A percentile compares a stretch with the other conserved stretches of the same genome.
phyloP scores from a whole-genome alignment of 1,140 invertebrate species.

The Papilio machaon region DNA sequence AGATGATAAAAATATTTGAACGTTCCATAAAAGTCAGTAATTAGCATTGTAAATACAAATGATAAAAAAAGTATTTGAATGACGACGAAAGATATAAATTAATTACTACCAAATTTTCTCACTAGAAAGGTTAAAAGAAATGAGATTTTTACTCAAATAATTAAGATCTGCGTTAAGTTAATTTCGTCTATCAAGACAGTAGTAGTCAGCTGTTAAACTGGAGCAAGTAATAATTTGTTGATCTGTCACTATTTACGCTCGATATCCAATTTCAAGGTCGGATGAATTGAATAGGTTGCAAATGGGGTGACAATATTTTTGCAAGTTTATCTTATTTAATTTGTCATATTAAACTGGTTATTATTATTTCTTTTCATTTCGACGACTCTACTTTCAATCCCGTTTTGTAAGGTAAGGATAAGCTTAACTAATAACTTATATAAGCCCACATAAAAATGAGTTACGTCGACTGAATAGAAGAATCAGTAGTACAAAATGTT shows the following conservation, averaged over 20 bases:
- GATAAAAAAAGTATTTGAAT: background rate
- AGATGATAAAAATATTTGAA: conserved; percentile 4
- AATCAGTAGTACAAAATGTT: too few species aligned
- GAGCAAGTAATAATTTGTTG: background rate
- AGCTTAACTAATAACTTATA: too few species aligned
- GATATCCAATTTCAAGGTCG: conserved; percentile 24
- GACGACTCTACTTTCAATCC: too few species aligned
- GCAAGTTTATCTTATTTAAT: too few species aligned
- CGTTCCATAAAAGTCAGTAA: background rate
- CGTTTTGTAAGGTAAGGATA: too few species aligned
- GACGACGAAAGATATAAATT: background rate
- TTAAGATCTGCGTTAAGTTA: background rate
- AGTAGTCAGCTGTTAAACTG: conserved; percentile 15
- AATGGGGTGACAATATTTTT: background rate
- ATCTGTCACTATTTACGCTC: conserved; percentile 10
- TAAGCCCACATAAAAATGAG: too few species aligned
- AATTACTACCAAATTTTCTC: background rate
- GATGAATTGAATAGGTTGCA: conserved; percentile 7
- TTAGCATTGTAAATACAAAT: background rate
- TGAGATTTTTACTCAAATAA: too few species aligned
- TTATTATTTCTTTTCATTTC: too few species aligned
- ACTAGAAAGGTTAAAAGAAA: background rate
- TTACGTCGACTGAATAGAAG: background rate
- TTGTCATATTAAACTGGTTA: too few species aligned
- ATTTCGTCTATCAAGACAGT: background rate